phyloP scores from a whole-genome alignment of 2,888 invertebrate species.

The Apamea anceps region DNA sequence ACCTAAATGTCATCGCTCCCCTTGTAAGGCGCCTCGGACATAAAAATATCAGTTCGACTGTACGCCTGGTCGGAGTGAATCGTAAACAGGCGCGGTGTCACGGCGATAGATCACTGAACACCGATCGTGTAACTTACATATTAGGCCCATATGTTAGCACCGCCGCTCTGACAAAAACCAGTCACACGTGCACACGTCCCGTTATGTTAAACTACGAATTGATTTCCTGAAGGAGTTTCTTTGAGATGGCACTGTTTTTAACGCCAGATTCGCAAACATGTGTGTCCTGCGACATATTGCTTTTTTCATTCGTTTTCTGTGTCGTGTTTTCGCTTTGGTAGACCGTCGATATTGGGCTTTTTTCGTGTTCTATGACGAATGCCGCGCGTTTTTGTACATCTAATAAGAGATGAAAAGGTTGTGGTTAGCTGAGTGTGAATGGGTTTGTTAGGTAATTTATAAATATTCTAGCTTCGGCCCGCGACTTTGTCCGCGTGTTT shows the following conservation, averaged over 20 bases:
- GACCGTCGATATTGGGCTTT: slow-evolving; percentile 80
- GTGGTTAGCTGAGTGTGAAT: slow-evolving; percentile 58
- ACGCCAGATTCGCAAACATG: slow-evolving; percentile 82
- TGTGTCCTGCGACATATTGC: slow-evolving; percentile 83
- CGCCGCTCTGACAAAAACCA: slow-evolving; percentile 78
- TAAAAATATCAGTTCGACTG: slow-evolving; percentile 61
- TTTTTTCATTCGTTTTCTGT: slow-evolving; percentile 84
- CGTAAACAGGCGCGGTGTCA: slow-evolving; percentile 71
- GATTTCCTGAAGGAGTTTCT: slow-evolving; percentile 80
- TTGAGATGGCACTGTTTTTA: slow-evolving; percentile 80
- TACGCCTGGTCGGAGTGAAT: slow-evolving; percentile 57
- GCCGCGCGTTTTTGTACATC: slow-evolving; percentile 73
- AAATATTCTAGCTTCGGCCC: neutral
- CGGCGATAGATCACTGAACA: slow-evolving; percentile 73
- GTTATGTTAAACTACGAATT: slow-evolving; percentile 85
- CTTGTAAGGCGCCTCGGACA: slow-evolving; percentile 47
- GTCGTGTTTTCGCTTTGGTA: slow-evolving; percentile 80
- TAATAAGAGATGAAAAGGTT: slow-evolving; percentile 68
- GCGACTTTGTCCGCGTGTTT: neutral
- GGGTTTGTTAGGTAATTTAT: slow-evolving; percentile 25
- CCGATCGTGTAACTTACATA: slow-evolving; percentile 80
- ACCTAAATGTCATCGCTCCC: slow-evolving; percentile 35
- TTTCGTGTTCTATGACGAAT: slow-evolving; percentile 77
- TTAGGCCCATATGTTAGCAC: slow-evolving; percentile 80
- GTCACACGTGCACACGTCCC: slow-evolving; percentile 66